phyloP scores from a whole-genome alignment of 1,140 invertebrate genomes.

The Atta cephalotes region DNA sequence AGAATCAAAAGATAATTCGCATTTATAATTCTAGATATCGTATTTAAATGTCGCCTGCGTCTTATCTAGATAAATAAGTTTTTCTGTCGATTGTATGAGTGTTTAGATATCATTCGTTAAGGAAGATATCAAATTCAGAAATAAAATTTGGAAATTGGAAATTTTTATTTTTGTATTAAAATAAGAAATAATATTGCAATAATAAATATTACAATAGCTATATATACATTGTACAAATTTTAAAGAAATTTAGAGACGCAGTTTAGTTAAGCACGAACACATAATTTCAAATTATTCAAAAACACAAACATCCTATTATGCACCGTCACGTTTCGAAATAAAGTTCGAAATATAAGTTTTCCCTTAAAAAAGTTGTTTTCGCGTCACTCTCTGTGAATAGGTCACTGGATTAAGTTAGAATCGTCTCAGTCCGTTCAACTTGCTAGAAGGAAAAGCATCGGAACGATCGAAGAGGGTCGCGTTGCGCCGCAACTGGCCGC shows the following conservation, averaged over 20 bases:
- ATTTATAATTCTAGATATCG: background rate
- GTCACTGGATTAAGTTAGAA: constrained; percentile 39
- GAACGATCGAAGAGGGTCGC: constrained; percentile 45
- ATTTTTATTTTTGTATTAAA: background rate
- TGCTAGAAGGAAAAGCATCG: constrained; percentile 26
- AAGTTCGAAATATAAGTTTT: background rate
- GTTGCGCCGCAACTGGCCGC: constrained; percentile 7
- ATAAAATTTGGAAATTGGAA: background rate
- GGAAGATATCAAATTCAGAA: background rate
- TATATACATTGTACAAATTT: background rate
- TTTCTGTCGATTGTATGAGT: background rate
- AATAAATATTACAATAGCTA: background rate
- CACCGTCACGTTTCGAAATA: background rate
- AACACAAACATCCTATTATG: background rate
- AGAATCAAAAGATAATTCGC: background rate
- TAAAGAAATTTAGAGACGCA: background rate
- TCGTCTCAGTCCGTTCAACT: constrained; percentile 11
- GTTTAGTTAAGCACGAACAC: background rate
- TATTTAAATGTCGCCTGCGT: background rate
- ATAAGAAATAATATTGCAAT: background rate
- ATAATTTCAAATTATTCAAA: background rate
- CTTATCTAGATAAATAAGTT: background rate
- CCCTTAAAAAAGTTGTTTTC: constrained; percentile 37
- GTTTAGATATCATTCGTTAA: background rate
- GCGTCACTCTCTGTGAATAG: constrained; percentile 3